Conservation (phyloP, 2,888 invertebrate species). For the Malthinus flaveolus region DNA sequence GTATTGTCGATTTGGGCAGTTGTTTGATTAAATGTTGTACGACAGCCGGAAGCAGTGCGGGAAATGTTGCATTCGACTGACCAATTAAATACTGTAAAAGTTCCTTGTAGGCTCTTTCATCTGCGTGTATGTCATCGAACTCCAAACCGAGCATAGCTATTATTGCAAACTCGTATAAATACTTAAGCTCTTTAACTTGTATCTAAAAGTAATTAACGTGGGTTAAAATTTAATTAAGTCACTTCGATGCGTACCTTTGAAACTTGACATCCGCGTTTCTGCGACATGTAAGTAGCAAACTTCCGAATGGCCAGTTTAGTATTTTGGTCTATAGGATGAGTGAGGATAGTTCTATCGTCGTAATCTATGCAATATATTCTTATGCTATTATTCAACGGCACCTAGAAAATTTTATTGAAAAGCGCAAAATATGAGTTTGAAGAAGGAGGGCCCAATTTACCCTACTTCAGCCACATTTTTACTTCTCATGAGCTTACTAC, state of each 20-base stretch:
- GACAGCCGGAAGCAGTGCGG: constrained; percentile 64
- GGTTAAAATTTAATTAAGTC: too few relatives aligned
- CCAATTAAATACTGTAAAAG: constrained; percentile 66
- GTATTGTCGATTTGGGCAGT: constrained; percentile 56
- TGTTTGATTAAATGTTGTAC: constrained; percentile 56
- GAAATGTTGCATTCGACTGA: constrained; percentile 60
- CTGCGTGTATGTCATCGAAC: constrained; percentile 66
- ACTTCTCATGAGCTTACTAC: too few relatives aligned
- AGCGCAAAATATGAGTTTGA: neutral
- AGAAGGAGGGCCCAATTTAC: too few relatives aligned
- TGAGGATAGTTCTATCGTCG: neutral
- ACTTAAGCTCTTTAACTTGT: constrained; percentile 10
- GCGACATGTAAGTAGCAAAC: neutral
- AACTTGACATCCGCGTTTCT: neutral
- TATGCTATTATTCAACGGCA: too few relatives aligned
- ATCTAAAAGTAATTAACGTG: constrained; percentile 2
- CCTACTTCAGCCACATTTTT: too few relatives aligned
- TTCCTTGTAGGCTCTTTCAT: constrained; percentile 67
- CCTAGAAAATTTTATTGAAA: neutral
- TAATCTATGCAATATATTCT: neutral
- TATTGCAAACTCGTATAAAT: constrained; percentile 6
- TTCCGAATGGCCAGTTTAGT: neutral
- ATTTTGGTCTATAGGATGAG: neutral
- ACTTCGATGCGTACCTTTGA: neutral
- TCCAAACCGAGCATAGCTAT: constrained; percentile 59